A percentile compares a stretch with the other conserved stretches of the same genome.
Conservation (phyloP, 1,140 invertebrate species). For the Eufriesea mexicana region DNA sequence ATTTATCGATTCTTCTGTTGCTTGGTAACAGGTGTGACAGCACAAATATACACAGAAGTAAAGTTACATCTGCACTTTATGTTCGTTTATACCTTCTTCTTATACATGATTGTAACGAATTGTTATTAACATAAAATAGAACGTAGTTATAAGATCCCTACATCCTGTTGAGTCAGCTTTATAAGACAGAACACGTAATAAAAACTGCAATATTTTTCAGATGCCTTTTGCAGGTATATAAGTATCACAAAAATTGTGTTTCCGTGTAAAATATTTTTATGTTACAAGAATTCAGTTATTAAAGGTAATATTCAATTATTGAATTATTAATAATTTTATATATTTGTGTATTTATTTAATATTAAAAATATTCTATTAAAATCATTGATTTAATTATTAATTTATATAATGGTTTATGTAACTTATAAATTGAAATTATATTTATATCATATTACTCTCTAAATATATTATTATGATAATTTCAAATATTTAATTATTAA, state of each 20-base stretch:
- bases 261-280: background rate
- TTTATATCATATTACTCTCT: background rate
- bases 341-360: too few species aligned
- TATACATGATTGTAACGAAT: background rate
- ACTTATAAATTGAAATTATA: background rate
- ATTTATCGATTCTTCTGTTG: slow-evolving; percentile 55
- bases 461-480: too few species aligned
- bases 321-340: too few species aligned
- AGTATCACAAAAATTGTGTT: background rate
- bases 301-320: background rate
- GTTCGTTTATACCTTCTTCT: background rate
- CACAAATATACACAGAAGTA: too few species aligned
- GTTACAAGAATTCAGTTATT: background rate
- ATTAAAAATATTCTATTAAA: too few species aligned
- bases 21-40: slow-evolving; percentile 27
- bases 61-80: background rate
- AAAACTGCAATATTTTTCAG: background rate
- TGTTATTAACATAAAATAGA: slow-evolving; percentile 17
- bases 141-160: background rate
- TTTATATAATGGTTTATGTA: too few species aligned
- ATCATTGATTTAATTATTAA: too few species aligned
- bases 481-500: too few species aligned
- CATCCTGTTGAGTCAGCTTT: slow-evolving; percentile 28
- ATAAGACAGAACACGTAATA: background rate
- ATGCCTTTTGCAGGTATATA: background rate